Evolutionary conservation across 2,113 vertebrate genomes (phyloP), one percentile per base, ranked within the genome.

Genomic region (Mustela nigripes): DNA sequence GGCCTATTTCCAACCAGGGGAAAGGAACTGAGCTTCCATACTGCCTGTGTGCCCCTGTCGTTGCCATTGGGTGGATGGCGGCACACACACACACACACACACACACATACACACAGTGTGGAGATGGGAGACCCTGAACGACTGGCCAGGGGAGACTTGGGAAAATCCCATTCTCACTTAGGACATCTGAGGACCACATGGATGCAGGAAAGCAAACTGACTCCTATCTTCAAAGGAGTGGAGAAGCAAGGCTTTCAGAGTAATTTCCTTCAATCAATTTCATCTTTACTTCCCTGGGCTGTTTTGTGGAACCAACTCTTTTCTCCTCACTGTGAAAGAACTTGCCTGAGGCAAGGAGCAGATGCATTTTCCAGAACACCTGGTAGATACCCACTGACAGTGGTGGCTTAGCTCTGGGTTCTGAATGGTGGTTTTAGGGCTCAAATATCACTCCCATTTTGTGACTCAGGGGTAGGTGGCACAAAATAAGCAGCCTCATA

Each of bases 161-260:
- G 82, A 80, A 93, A 98, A 76, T 26, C 14, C 58, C 53, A 58
- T 96, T 94, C 84, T 92, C 71, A 28, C 65, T 95, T 96, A 78
- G 88, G 73, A 96, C 94, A 97, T 94, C 90, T 95, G 97, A 98
- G 80, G 92, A 97, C 92, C 97, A 98, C 97, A 97, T 96, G 95
- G 83, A 73, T 92, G 42, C 33, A 92, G 84, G 80, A 89, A 96
- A 86, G 50, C 71, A 91, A 94, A 94, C 53, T 93, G 87, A 78
- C 73, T 78, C 73, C 79, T 74, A 58, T 73, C 90, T 98, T 98
- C 90, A 98, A 97, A 98, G 89, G 87, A 92, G 45, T 50, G 7
- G 45, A 96, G 92, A 96, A 58, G 33, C 50, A 60, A 92, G 92
- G 42, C 33, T 95, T 87, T 63, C 78, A 31, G 58, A 56, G 91